Conservation (phyloP, 2,888 invertebrate species). For the Spodoptera picta region DNA sequence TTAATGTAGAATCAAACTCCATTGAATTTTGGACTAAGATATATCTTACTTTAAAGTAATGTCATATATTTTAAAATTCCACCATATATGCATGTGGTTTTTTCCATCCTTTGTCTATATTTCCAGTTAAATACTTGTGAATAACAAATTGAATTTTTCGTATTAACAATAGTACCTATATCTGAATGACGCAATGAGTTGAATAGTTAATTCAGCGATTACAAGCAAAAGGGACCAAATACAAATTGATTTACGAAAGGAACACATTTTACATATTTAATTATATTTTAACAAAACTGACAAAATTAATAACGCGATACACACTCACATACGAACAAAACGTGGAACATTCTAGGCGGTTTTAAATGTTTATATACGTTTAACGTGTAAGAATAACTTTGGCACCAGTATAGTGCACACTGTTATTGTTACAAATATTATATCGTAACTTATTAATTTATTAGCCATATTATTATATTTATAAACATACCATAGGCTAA, state of each 20-base stretch:
- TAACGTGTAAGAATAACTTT: constrained; percentile 69
- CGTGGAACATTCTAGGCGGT: constrained; percentile 80
- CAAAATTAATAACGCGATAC: constrained; percentile 74
- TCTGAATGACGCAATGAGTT: constrained; percentile 72
- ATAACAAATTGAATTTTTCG: constrained; percentile 73
- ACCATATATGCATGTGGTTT: constrained; percentile 72
- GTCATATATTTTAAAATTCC: constrained; percentile 57
- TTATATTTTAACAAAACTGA: constrained; percentile 81
- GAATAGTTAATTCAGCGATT: constrained; percentile 77
- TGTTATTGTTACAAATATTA: constrained; percentile 72
- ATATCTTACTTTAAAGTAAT: constrained; percentile 50
- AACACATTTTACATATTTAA: constrained; percentile 67
- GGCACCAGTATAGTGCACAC: constrained; percentile 57
- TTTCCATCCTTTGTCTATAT: constrained; percentile 60
- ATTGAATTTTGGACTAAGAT: constrained; percentile 52
- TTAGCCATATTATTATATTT: constrained; percentile 87
- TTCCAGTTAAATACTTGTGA: constrained; percentile 72
- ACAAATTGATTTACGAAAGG: constrained; percentile 75
- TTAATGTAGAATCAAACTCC: constrained; percentile 66
- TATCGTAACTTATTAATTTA: constrained; percentile 83
- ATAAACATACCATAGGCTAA: constrained; percentile 89
- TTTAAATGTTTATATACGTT: constrained; percentile 69
- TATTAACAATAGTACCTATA: constrained; percentile 72
- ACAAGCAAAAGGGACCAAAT: constrained; percentile 89
- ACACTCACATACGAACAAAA: constrained; percentile 70